phyloP scores from a whole-genome alignment of 2,797 vertebrate species.

The Babyrousa celebensis region DNA sequence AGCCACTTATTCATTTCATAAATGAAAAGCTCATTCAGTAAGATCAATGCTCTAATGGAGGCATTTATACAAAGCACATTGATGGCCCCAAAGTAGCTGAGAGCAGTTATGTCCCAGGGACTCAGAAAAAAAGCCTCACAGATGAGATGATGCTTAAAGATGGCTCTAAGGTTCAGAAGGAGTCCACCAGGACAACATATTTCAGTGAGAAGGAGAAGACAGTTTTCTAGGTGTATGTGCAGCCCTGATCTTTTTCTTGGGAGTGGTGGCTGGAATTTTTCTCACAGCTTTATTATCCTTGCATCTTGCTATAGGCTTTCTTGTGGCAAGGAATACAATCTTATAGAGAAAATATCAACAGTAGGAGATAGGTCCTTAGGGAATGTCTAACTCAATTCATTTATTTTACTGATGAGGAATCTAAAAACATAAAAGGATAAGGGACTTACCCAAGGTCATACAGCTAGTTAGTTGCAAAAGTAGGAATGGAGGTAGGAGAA shows the following conservation, averaged over 20 bases:
- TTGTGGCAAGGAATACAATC: constrained; percentile 30
- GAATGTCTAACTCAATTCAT: constrained; percentile 18
- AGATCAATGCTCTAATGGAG: constrained; percentile 13
- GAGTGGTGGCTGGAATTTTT: neutral
- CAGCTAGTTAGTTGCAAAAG: constrained; percentile 23
- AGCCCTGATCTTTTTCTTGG: neutral
- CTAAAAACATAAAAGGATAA: constrained; percentile 34
- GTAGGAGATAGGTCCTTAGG: constrained; percentile 16
- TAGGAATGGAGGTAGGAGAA: neutral
- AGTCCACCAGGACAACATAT: neutral
- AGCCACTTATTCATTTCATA: constrained; percentile 46
- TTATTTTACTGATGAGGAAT: constrained; percentile 59
- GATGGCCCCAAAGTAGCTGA: neutral
- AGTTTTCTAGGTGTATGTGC: neutral
- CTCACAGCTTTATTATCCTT: neutral
- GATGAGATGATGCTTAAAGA: neutral
- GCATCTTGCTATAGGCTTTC: neutral
- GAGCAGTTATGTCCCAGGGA: neutral
- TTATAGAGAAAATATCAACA: neutral
- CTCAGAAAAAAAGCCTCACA: constrained; percentile 49
- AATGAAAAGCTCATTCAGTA: constrained; percentile 28
- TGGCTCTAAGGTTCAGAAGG: neutral
- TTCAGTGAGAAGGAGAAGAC: neutral
- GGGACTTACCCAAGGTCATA: neutral
- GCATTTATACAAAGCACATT: constrained; percentile 19